Conservation (phyloP, 2,113 vertebrate genomes). For the Hypocryptadius cinnamomeus region DNA sequence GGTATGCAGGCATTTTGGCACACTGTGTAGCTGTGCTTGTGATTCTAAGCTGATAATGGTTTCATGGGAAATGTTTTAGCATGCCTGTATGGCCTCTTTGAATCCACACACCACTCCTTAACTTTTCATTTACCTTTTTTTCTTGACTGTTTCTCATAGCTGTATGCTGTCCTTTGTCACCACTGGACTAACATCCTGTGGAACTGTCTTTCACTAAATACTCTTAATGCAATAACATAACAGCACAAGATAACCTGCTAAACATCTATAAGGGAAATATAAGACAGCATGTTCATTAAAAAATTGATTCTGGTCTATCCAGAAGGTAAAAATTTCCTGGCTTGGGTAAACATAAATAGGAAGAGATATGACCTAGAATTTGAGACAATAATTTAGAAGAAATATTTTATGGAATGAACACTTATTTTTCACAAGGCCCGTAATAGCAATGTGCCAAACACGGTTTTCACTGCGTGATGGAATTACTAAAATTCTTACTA, state of each 20-base stretch:
- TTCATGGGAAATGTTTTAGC: background rate
- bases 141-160: background rate
- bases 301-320: background rate
- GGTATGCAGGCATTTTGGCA: background rate
- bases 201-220: background rate
- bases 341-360: background rate
- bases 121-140: background rate
- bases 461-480: background rate
- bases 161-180: background rate
- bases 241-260: background rate
- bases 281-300: background rate
- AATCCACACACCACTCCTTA: background rate
- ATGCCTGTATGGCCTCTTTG: background rate
- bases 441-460: background rate
- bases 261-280: background rate
- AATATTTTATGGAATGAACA: background rate
- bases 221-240: background rate
- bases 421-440: fast-evolving
- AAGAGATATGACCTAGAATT: background rate
- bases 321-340: background rate
- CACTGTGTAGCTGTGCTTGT: background rate
- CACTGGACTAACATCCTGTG: background rate
- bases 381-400: background rate
- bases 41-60: background rate
- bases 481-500: background rate